Evolutionary conservation across 2,797 vertebrate species (phyloP), one percentile per base, ranked within the genome.

Genomic region (Cyprinella venusta): DNA sequence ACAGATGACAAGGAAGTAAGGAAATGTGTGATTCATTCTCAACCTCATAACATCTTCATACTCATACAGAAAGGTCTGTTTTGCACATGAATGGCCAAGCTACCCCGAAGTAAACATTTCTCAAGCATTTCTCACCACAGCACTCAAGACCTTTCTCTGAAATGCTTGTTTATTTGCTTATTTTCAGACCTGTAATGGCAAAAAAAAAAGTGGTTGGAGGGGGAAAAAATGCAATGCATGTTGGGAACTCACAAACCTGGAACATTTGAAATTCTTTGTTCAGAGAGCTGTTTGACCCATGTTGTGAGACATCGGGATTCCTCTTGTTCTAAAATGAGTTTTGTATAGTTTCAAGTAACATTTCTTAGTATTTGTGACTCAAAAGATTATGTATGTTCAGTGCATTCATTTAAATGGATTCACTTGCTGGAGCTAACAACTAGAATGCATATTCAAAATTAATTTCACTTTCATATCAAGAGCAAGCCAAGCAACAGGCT

Each of bases 151-250:
- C 26, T 72, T 72, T 72, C 48, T 74, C 18, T 36, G 1, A 74
- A 74, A 54, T 33, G 70, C 30, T 54, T 33, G 26, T 36, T 52
- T 74, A 48, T 72, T 33, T 52, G 70, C 8, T 33, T 72, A 72
- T 54, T 50, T 36, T 74, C 30, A 36, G 48, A 36, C 70, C 70
- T 21, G 36, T 48, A 54, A 18, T 2, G 26, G 26, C n/a, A 21
- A 18, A 9, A 45, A 45, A 45, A 54, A 74, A 36, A 36, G 6
- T 52, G 9, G 10, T 13, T 74, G 30, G 19, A n/a, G 18, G 71
- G 52, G 8, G 8, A 40, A 9, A 24, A n/a, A 9, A 21, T 59
- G 24, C 12, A 63, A 15, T 26, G 24, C 12, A 36, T 36, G 30
- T 16, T 8, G 26, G 61, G 15, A 64, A 30, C 15, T 36, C 63